Evolutionary conservation across 1,140 invertebrate species (phyloP), one percentile per base, ranked within the genome.

Genomic region (Apolygus lucorum): DNA sequence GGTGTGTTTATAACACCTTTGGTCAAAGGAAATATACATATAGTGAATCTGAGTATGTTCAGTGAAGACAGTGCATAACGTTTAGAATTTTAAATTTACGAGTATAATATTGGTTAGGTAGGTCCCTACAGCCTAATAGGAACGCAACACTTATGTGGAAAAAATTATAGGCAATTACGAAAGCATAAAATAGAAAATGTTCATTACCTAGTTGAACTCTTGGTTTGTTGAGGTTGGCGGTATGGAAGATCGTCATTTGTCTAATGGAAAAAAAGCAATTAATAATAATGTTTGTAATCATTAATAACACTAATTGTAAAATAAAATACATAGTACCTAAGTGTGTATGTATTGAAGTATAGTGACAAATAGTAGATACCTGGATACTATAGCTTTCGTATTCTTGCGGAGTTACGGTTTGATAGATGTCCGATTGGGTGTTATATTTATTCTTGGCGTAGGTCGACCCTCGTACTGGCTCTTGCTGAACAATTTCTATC

Each of bases 401-500:
- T 52, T 72, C 68, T 64, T 72, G 71, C 22, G 67, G 66, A 2
- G 67, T 71, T 1, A 71, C 70, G 17, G 71, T 49, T 25, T 69
- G 71, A 21, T 72, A 69, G 14, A 68, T n/a, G 27, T 67, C 52
- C 17, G 68, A 68, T 25, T 66, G 71, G 2, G 52, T 34, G 8
- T 62, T 65, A 29, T 72, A 72, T 67, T 72, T 72, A 42, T 42
- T 70, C 24, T 70, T 70, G 14, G 64, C 24, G 54, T 29, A 70
- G 17, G 54, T 34, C 22, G 26, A 8, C 24, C 34, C 63, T 34
- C 69, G 27, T 14, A 52, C 63, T 34, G 62, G 69, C 28, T 69
- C 71, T 59, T 72, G 68, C n/a, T 68, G 65, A 24, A 72, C 68
- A 27, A 72, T 72, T 65, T 72, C 71, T 0, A 72, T 64, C 52